Conservation (phyloP, 2,888 invertebrate species). For the Camponotus fellah region DNA sequence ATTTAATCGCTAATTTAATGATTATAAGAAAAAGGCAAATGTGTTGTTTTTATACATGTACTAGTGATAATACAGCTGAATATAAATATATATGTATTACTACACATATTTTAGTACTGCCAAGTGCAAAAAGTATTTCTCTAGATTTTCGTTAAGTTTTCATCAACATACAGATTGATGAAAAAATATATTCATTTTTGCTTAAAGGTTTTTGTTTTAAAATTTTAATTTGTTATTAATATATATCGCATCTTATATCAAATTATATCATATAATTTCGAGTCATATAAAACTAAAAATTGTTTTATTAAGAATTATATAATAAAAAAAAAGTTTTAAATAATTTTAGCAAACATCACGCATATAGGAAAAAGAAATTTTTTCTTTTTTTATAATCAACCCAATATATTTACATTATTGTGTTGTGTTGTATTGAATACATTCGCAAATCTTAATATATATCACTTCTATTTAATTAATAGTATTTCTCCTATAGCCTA, state of each 20-base stretch:
- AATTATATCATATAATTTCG: too few species aligned
- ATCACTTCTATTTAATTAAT: conserved; percentile 22
- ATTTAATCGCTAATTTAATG: not conserved
- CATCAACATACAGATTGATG: not conserved
- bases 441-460: conserved; percentile 17
- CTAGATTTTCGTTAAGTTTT: not conserved
- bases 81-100: too few species aligned
- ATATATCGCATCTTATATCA: not conserved
- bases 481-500: conserved; percentile 6
- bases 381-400: conserved; percentile 21
- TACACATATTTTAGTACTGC: too few species aligned
- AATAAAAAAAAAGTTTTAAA: not conserved
- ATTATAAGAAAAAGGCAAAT: too few species aligned
- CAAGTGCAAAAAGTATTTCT: not conserved
- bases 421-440: conserved; percentile 8
- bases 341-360: not conserved
- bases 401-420: conserved; percentile 40
- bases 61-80: too few species aligned
- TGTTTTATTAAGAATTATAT: not conserved
- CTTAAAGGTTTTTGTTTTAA: not conserved
- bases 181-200: conserved; percentile 12
- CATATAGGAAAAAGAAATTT: not conserved
- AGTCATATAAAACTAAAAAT: not conserved
- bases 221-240: not conserved
- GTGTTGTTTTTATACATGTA: too few species aligned